Evolutionary conservation across 2,888 invertebrate species (phyloP).

Genomic region (Thymelicus lineola): DNA sequence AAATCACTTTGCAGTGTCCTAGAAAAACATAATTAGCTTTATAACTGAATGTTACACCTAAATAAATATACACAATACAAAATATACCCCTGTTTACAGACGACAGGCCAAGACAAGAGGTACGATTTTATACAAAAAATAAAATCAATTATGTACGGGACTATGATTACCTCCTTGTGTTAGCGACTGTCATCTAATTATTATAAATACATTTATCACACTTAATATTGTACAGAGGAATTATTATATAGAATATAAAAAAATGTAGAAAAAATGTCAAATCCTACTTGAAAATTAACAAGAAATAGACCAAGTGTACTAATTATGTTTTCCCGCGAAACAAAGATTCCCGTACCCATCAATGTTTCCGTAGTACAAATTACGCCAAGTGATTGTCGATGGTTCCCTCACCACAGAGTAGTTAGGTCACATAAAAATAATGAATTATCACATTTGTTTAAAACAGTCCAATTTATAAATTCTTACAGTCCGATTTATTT

Average conservation of each 20-base stretch:
- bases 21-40: slow-evolving; percentile 82
- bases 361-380: slow-evolving; percentile 67
- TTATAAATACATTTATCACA: slow-evolving; percentile 81
- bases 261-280: slow-evolving; percentile 27
- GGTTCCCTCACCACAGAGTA: slow-evolving; percentile 73
- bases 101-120: slow-evolving; percentile 85
- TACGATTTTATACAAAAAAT: slow-evolving; percentile 84
- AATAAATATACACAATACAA: slow-evolving; percentile 71
- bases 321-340: slow-evolving; percentile 81
- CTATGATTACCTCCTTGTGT: slow-evolving; percentile 71
- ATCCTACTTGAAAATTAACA: slow-evolving; percentile 30
- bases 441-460: slow-evolving; percentile 71
- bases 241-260: slow-evolving; percentile 48
- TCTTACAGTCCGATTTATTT: slow-evolving; percentile 48
- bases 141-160: slow-evolving; percentile 82
- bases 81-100: slow-evolving; percentile 76
- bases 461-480: slow-evolving; percentile 73
- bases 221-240: slow-evolving; percentile 66
- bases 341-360: slow-evolving; percentile 84
- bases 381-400: slow-evolving; percentile 58
- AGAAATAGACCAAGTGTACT: slow-evolving; percentile 50
- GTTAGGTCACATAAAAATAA: slow-evolving; percentile 65
- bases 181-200: slow-evolving; percentile 82
- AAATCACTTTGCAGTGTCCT: slow-evolving; percentile 68
- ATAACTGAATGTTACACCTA: slow-evolving; percentile 70